Evolutionary conservation across 2,113 vertebrate genomes (phyloP).

Genomic region (Axis porcinus): DNA sequence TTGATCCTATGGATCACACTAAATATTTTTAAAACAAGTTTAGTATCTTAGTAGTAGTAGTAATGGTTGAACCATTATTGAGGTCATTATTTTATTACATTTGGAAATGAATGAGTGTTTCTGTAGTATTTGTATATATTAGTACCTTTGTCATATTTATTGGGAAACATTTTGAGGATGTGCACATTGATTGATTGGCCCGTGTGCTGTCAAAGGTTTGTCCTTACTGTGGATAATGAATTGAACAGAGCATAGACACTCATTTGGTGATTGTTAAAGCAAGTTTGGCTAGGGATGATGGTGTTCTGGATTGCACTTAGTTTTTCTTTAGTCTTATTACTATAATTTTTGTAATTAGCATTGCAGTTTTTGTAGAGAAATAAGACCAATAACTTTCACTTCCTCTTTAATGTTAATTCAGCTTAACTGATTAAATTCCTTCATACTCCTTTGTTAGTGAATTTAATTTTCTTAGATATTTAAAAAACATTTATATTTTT

Average conservation of each 20-base stretch:
- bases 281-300: background rate
- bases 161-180: background rate
- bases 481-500: slow-evolving; percentile 2
- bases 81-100: background rate
- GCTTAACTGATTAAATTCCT: slow-evolving; percentile 42
- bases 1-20: background rate
- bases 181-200: background rate
- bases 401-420: slow-evolving; percentile 12
- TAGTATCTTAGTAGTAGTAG: background rate
- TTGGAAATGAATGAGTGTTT: slow-evolving; percentile 17
- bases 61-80: background rate
- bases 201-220: background rate
- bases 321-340: background rate
- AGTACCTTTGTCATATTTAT: background rate
- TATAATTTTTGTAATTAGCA: background rate
- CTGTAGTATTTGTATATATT: background rate
- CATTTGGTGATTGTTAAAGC: background rate
- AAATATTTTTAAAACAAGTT: background rate
- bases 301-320: background rate
- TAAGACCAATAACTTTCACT: slow-evolving; percentile 7
- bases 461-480: slow-evolving; percentile 36
- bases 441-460: background rate
- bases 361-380: slow-evolving; percentile 35
- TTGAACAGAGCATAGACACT: background rate
- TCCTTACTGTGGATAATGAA: background rate